Percentiles rank a stretch among this genome's conserved stretches.
Evolutionary conservation across 2,797 vertebrate species (phyloP).

Genomic region (Semotilus atromaculatus): DNA sequence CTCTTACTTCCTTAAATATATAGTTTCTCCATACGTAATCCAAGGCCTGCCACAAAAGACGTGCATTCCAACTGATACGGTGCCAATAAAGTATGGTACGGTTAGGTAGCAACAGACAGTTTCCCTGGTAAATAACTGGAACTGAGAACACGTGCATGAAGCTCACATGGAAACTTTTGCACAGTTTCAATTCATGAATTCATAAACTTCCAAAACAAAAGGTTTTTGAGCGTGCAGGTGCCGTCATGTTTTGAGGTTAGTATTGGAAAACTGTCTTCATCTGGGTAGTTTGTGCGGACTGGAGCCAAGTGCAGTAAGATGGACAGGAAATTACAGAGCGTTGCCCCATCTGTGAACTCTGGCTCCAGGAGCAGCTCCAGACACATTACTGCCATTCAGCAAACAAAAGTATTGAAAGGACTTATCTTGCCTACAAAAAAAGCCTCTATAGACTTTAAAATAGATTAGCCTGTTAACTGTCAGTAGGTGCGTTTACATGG

Average conservation of each 20-base stretch:
- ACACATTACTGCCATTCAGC: constrained; percentile 1
- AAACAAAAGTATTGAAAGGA: background rate
- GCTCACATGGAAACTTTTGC: background rate
- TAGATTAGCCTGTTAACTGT: background rate
- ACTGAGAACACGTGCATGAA: background rate
- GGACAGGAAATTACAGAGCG: constrained; percentile 56
- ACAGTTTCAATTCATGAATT: constrained; percentile 13
- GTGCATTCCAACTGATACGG: background rate
- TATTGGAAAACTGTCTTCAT: constrained; percentile 14
- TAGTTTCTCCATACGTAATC: background rate
- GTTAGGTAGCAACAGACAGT: background rate
- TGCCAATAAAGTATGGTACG: background rate
- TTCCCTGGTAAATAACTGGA: background rate
- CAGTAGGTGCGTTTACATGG: background rate
- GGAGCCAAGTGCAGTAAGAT: constrained; percentile 41
- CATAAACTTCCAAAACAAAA: constrained; percentile 18
- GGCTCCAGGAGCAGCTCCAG: constrained; percentile 20
- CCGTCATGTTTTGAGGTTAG: background rate
- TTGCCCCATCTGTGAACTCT: constrained; percentile 48
- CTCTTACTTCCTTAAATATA: background rate
- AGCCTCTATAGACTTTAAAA: background rate
- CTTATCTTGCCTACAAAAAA: constrained; percentile 12
- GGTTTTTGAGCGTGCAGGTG: background rate
- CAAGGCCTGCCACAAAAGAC: background rate
- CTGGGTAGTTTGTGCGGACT: constrained; percentile 26